phyloP scores from a whole-genome alignment of 2,888 invertebrate genomes.

The Machimus rusticus region DNA sequence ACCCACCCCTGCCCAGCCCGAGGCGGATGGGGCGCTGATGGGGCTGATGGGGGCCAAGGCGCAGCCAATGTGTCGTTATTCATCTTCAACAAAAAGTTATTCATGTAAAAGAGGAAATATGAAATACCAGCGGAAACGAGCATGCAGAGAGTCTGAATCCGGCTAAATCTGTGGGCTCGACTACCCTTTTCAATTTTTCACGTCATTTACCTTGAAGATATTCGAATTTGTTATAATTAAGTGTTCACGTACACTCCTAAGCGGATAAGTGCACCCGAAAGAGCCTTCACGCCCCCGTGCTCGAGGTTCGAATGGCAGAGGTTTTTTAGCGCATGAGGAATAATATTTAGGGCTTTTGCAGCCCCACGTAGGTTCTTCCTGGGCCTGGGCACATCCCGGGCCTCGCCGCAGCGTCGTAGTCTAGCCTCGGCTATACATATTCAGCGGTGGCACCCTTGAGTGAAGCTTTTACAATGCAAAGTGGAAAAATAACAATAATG shows the following conservation, averaged over 20 bases:
- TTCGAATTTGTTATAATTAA: constrained; percentile 39
- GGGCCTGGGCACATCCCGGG: not conserved
- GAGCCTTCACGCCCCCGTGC: constrained; percentile 7
- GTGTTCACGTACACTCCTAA: constrained; percentile 33
- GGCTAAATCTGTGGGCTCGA: constrained; percentile 15
- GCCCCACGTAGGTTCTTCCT: not conserved
- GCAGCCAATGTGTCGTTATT: constrained; percentile 30
- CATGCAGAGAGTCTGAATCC: constrained; percentile 15
- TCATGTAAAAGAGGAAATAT: constrained; percentile 31
- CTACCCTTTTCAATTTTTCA: constrained; percentile 39
- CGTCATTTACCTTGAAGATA: constrained; percentile 36
- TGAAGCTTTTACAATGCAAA: constrained; percentile 39
- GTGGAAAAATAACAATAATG: constrained; percentile 39
- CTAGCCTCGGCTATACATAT: constrained; percentile 24
- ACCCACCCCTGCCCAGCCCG: not conserved
- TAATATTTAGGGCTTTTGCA: constrained; percentile 28
- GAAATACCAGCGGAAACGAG: constrained; percentile 30
- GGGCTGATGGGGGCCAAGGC: not conserved
- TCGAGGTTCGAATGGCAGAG: constrained; percentile 12
- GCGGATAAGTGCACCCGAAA: constrained; percentile 33
- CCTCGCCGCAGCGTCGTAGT: not conserved
- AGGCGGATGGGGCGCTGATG: not conserved
- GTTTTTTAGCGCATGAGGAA: not conserved
- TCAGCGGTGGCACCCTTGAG: constrained; percentile 31
- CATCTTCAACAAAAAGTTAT: constrained; percentile 37